phyloP scores from a whole-genome alignment of 2,888 invertebrate genomes.

The Drosophila vallismaia region DNA sequence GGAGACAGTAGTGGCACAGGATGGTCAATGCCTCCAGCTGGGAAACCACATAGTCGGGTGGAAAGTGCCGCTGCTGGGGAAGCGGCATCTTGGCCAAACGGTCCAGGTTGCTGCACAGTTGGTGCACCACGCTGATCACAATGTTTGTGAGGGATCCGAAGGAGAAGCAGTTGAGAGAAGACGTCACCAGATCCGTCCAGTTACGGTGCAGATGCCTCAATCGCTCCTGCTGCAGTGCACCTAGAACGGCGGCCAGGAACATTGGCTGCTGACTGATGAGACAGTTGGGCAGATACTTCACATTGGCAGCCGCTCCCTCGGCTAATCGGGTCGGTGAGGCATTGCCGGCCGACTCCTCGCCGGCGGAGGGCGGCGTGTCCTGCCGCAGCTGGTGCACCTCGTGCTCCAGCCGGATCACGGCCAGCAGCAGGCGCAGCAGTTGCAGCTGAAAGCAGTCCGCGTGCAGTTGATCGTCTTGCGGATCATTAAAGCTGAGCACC shows the following conservation, averaged over 20 bases:
- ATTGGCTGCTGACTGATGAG: conserved; percentile 92
- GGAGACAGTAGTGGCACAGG: conserved; percentile 91
- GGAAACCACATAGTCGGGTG: conserved; percentile 91
- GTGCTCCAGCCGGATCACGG: conserved; percentile 90
- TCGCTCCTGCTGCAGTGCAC: conserved; percentile 89
- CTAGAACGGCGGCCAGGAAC: conserved; percentile 91
- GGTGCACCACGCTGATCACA: conserved; percentile 90
- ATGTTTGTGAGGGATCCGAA: conserved; percentile 89
- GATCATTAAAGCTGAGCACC: conserved; percentile 90
- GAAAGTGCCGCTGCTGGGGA: conserved; percentile 83
- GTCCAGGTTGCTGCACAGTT: conserved; percentile 89
- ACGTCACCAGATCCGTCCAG: conserved; percentile 92
- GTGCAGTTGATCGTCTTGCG: conserved; percentile 86
- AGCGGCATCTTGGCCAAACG: conserved; percentile 84
- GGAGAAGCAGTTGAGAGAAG: conserved; percentile 91
- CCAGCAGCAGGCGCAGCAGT: conserved; percentile 87
- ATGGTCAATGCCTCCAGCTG: conserved; percentile 91
- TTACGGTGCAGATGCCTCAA: conserved; percentile 90
- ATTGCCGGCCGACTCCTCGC: conserved; percentile 73
- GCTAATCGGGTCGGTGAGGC: conserved; percentile 81
- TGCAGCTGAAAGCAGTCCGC: conserved; percentile 89
- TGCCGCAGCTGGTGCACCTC: conserved; percentile 86
- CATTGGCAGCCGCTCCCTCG: conserved; percentile 78
- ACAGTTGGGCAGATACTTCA: conserved; percentile 87
- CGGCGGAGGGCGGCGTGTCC: conserved; percentile 74